Base-by-base conservation (phyloP, 2,797 vertebrate genomes). In the Ceryle rudis region DNA sequence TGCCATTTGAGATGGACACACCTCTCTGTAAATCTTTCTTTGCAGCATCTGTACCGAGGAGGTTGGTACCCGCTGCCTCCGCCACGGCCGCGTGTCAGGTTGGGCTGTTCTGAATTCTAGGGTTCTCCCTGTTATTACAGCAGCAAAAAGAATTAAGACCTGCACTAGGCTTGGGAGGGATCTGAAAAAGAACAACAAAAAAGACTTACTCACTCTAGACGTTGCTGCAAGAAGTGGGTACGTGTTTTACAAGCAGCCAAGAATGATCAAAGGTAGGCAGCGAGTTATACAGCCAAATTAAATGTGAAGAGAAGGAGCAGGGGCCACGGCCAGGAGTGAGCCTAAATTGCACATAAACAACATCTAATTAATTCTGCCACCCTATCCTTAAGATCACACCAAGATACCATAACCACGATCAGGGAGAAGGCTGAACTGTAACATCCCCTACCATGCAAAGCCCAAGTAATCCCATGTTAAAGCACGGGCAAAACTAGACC, bases 371-470 rank as follows among this genome's bases (percentile, higher is more conserved):
- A 9, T 85, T 71, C 35, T 62, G 35, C 58, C 21, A 42, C 19
- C 18, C 3, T 5, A 37, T 14, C 57, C 66, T 39, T 22, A 51
- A 35, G 54, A 67, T 42, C 67, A 52, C 10, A 39, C 13, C n/a
- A 58, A 74, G 78, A 29, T 26, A 51, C 0, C 6, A 14, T 10
- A 55, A 49, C 52, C 37, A 19, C 2, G 2, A 5, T 4, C 47
- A 37, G 5, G 55, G 35, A 55, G 31, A 22, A 89, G 41, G 35
- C 26, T 20, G n/a, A 60, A 55, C 2, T 16, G 29, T 31, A 26
- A 52, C 42, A 35, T 2, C 39, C 1, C 9, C 1, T 0, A 21
- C 20, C 23, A 7, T 3, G 19, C 51, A 41, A 19, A 72, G 58
- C 66, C 54, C 71, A 25, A 29, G 28, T 5, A n/a, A 57, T 3